These are phyloP conservation scores for Aplodontia rufa DNA, from an alignment of 2,113 vertebrate species.

Conservation along the genomic window DNA sequence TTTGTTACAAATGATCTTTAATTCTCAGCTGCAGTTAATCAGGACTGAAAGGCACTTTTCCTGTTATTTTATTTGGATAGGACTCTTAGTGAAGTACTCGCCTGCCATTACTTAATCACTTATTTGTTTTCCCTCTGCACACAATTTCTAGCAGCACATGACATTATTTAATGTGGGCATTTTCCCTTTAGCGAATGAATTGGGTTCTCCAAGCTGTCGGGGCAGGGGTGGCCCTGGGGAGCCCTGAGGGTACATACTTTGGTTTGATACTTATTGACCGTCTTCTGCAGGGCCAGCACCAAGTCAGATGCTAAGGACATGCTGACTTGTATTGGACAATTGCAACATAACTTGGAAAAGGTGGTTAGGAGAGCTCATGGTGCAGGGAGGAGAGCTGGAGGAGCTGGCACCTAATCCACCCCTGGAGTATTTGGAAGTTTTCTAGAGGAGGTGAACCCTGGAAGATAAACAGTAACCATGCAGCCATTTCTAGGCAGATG, in stretches of 20 bases:
- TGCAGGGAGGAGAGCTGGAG: background rate
- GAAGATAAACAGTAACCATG: background rate
- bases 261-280: background rate
- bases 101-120: constrained; percentile 84
- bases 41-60: constrained; percentile 79
- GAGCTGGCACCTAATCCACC: background rate
- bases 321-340: background rate
- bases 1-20: constrained; percentile 85
- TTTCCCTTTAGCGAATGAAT: constrained; percentile 64
- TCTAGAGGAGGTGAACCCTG: background rate
- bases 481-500: background rate
- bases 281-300: background rate
- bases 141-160: constrained; percentile 71
- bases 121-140: constrained; percentile 85
- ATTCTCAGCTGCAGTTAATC: constrained; percentile 83
- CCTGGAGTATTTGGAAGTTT: background rate
- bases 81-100: constrained; percentile 83
- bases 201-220: constrained; percentile 44
- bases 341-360: background rate
- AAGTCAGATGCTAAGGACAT: background rate
- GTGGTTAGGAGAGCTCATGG: background rate
- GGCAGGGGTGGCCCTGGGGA: background rate
- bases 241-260: background rate
- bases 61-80: constrained; percentile 83
- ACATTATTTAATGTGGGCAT: constrained; percentile 66